Percentiles rank a stretch among this genome's conserved stretches.
These are phyloP conservation scores for Apodemus agrarius DNA, from an alignment of 2,797 vertebrate species.

Conservation along the genomic window DNA sequence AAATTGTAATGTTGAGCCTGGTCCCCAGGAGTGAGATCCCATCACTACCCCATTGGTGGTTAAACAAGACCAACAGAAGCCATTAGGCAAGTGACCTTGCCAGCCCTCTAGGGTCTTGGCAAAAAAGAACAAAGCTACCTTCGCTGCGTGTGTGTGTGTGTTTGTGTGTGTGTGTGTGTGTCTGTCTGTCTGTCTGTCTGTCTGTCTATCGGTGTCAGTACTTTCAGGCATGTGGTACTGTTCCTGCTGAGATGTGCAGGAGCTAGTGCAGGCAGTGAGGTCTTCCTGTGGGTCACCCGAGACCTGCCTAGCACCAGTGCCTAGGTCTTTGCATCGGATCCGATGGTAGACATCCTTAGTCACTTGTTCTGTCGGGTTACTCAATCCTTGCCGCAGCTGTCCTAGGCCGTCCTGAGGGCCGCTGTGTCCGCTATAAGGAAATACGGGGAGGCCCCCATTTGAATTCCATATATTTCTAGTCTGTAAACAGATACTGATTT, in stretches of 20 bases:
- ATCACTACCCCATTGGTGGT: too few relatives aligned
- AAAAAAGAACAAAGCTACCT: not conserved
- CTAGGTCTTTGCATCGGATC: not conserved
- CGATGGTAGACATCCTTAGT: too few relatives aligned
- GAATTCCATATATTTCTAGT: not conserved
- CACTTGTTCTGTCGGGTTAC: not conserved
- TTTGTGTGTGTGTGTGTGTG: too few relatives aligned
- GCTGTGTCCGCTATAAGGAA: not conserved
- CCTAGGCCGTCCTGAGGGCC: not conserved
- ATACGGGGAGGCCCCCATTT: not conserved
- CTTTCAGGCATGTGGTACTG: not conserved
- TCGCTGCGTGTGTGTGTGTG: too few relatives aligned
- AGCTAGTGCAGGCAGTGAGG: accelerated
- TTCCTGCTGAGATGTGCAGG: not conserved
- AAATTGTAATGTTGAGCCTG: too few relatives aligned
- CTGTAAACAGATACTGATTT: not conserved
- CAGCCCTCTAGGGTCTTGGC: not conserved
- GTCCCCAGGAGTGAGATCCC: not conserved
- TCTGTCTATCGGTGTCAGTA: too few relatives aligned
- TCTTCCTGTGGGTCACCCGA: not conserved
- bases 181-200: too few relatives aligned
- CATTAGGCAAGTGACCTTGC: too few relatives aligned
- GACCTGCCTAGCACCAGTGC: not conserved
- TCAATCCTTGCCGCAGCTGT: not conserved
- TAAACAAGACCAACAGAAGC: not conserved